Evolutionary conservation across 2,888 invertebrate species (phyloP).

Genomic region (Cantharis flavilabris): DNA sequence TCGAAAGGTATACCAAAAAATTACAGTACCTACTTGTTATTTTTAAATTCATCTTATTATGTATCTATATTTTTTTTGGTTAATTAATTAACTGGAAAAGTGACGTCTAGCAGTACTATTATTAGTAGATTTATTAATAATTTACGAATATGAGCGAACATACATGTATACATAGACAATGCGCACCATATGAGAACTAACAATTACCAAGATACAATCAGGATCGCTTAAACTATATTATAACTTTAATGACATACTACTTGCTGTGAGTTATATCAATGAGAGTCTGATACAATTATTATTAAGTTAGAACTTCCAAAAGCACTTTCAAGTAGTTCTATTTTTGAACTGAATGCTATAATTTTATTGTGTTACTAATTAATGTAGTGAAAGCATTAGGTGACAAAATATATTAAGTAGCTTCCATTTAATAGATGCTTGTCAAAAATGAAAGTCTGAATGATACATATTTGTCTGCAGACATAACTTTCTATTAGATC

Average conservation of each 20-base stretch:
- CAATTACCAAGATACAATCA: neutral
- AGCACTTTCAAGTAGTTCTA: neutral
- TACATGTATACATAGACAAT: neutral
- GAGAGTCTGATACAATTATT: neutral
- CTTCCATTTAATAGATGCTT: neutral
- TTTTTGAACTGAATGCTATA: neutral
- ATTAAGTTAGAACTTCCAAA: neutral
- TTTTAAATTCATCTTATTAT: too few species aligned
- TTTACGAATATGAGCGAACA: neutral
- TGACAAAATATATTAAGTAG: neutral
- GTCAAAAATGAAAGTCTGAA: neutral
- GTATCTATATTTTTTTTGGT: neutral
- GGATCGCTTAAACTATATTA: neutral
- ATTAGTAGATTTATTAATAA: neutral
- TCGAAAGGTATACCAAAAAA: neutral
- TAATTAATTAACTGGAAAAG: neutral
- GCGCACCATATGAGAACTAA: neutral
- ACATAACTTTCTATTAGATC: neutral
- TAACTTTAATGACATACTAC: neutral
- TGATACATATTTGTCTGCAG: neutral
- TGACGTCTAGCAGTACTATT: neutral
- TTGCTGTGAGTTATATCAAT: neutral
- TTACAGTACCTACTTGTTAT: neutral
- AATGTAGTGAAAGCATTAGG: neutral
- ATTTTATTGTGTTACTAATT: neutral